Evolutionary conservation across 2,113 vertebrate species (phyloP).

Genomic region (Neotoma lepida): DNA sequence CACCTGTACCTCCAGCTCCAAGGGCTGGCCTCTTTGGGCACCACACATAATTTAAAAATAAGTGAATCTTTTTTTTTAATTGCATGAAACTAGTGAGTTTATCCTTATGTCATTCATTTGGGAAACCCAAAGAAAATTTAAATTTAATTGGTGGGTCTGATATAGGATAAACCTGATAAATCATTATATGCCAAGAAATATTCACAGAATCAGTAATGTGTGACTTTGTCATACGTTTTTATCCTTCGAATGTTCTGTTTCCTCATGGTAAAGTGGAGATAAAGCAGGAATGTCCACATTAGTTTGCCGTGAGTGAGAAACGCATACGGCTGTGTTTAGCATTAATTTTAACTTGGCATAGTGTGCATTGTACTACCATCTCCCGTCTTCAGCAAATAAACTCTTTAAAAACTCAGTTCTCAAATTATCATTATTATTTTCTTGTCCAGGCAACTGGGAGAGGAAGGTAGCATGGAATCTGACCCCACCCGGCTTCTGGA

Average conservation of each 20-base stretch:
- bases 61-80: not conserved
- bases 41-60: not conserved
- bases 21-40: not conserved
- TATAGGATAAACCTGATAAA: not conserved
- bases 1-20: not conserved
- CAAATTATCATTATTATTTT: not conserved
- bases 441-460: not conserved
- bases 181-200: not conserved
- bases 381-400: not conserved
- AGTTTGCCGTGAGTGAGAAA: not conserved
- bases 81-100: not conserved
- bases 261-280: not conserved
- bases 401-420: not conserved
- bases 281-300: not conserved
- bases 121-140: conserved; percentile 39
- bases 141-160: not conserved
- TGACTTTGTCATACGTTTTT: not conserved
- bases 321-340: not conserved
- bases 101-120: conserved; percentile 4
- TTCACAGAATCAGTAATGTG: not conserved
- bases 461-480: not conserved
- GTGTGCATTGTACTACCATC: not conserved
- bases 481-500: not conserved
- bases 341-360: not conserved
- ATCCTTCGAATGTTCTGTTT: conserved; percentile 17